Percentiles rank a stretch among this genome's conserved stretches.
Evolutionary conservation across 2,113 vertebrate genomes (phyloP).

Genomic region (Carlito syrichta): DNA sequence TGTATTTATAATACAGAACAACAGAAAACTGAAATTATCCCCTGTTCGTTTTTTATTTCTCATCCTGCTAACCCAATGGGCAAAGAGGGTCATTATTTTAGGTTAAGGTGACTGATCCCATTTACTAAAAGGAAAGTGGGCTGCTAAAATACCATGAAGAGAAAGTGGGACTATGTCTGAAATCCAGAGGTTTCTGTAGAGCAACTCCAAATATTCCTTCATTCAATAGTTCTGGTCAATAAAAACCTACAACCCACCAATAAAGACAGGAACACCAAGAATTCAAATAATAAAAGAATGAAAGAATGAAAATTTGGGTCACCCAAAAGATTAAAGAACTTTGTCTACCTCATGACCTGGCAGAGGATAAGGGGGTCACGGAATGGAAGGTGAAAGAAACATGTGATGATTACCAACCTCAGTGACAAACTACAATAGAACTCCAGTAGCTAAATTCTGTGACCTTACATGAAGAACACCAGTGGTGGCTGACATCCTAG

Average conservation of each 20-base stretch:
- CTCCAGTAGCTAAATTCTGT: neutral
- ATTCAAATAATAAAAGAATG: neutral
- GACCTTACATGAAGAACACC: neutral
- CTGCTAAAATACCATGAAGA: neutral
- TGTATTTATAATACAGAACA: neutral
- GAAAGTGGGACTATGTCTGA: neutral
- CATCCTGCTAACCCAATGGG: neutral
- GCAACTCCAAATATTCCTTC: neutral
- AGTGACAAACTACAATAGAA: neutral
- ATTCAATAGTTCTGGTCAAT: neutral
- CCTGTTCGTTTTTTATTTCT: too few relatives aligned
- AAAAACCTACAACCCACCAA: neutral
- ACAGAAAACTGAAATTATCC: neutral
- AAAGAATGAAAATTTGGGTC: neutral
- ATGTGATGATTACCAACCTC: too few relatives aligned
- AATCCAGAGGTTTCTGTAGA: neutral
- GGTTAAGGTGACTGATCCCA: neutral
- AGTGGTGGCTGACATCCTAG: neutral
- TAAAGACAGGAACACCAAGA: neutral
- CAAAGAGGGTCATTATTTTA: neutral
- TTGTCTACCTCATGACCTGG: neutral
- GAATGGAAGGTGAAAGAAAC: neutral
- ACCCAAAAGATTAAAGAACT: neutral
- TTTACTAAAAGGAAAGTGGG: neutral
- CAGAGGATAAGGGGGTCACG: neutral